Evolutionary conservation across 23 tunicate species (phyloP).

Genomic region (Ciona savignyi): DNA sequence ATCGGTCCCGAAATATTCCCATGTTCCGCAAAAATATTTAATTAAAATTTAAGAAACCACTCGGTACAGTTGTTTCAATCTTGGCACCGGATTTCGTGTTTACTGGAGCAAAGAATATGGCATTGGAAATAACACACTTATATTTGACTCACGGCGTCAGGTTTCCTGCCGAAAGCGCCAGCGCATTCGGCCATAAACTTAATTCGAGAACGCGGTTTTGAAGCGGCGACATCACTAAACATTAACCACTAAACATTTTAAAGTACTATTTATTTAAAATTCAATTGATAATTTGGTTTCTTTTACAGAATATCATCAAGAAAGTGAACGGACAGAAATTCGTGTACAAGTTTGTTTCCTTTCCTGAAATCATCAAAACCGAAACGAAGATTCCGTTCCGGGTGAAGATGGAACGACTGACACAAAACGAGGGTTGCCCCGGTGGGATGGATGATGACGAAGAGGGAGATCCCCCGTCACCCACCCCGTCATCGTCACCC

Average conservation of each 20-base stretch:
- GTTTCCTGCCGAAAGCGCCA: conserved; percentile 24
- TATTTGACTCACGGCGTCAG: not conserved
- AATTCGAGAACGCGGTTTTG: not conserved
- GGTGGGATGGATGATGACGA: conserved; percentile 41
- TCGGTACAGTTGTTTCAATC: too few species aligned
- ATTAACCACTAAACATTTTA: too few species aligned
- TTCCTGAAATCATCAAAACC: conserved; percentile 87
- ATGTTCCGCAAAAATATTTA: too few species aligned
- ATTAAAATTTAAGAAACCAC: too few species aligned
- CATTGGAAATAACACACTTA: not conserved
- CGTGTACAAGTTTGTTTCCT: conserved; percentile 96
- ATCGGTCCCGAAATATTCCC: too few species aligned
- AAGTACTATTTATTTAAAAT: too few species aligned
- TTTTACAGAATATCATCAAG: conserved; percentile 85
- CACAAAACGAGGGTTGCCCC: conserved; percentile 32
- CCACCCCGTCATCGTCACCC: conserved; percentile 42
- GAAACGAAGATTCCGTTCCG: conserved; percentile 83
- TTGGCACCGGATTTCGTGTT: not conserved
- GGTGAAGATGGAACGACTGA: conserved; percentile 63
- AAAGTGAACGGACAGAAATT: conserved; percentile 99
- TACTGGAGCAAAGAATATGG: not conserved
- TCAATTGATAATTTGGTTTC: too few species aligned
- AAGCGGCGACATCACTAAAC: too few species aligned
- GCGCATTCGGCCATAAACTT: not conserved
- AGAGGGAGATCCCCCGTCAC: conserved; percentile 59